Evolutionary conservation across 2,888 invertebrate species (phyloP).

Genomic region (Agrotis puta): DNA sequence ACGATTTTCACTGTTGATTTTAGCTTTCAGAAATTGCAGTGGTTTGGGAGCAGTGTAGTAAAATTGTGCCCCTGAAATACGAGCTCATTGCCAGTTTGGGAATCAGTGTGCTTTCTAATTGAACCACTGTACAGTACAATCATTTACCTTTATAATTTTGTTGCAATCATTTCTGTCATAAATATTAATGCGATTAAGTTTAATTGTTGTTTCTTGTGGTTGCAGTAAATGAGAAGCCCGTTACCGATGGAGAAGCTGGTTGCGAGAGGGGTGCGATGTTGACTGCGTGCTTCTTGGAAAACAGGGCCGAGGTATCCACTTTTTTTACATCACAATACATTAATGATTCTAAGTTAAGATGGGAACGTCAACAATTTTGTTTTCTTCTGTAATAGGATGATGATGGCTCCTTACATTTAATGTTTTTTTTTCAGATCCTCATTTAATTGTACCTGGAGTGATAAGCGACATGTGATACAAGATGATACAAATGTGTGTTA

Average conservation of each 20-base stretch:
- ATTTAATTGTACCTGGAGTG: constrained; percentile 14
- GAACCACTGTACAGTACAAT: too few relatives aligned
- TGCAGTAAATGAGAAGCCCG: constrained; percentile 67
- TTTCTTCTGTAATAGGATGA: neutral
- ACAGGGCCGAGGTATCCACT: constrained; percentile 49
- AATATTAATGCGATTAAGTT: neutral
- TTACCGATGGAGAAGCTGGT: constrained; percentile 73
- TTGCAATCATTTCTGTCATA: too few relatives aligned
- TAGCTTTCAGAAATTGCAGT: too few relatives aligned
- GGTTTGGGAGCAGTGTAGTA: too few relatives aligned
- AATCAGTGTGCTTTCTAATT: too few relatives aligned
- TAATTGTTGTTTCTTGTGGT: constrained; percentile 13
- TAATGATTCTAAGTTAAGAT: too few relatives aligned
- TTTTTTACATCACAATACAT: neutral
- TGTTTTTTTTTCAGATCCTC: constrained; percentile 25
- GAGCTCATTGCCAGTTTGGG: too few relatives aligned
- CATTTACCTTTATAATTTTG: too few relatives aligned
- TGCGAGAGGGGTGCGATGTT: constrained; percentile 73
- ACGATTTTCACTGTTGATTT: too few relatives aligned
- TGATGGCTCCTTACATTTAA: neutral
- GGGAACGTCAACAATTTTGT: too few relatives aligned
- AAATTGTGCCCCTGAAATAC: too few relatives aligned
- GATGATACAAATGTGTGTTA: constrained; percentile 15
- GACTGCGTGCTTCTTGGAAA: constrained; percentile 51
- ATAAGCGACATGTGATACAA: constrained; percentile 1